Percentiles rank a stretch among this genome's conserved stretches.
phyloP scores from a whole-genome alignment of 1,140 invertebrate genomes.

The Ridgeia piscesae region DNA sequence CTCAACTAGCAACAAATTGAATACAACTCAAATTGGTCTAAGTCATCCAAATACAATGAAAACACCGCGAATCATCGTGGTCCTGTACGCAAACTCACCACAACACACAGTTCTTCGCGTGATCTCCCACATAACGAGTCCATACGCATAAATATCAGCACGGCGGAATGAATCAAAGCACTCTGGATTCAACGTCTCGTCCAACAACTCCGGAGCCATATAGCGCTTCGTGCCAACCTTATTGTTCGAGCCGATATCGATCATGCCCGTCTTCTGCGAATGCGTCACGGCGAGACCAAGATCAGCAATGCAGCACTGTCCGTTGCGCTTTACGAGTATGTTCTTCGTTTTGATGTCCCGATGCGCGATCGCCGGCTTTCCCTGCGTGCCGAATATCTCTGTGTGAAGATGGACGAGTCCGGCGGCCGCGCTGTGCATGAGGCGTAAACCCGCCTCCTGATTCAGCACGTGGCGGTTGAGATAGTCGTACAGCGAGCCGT shows the following conservation, averaged over 20 bases:
- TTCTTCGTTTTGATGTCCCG: constrained; percentile 95
- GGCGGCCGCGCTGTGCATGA: constrained; percentile 89
- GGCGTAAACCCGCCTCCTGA: constrained; percentile 71
- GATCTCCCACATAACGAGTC: constrained; percentile 93
- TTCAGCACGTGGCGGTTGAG: constrained; percentile 22
- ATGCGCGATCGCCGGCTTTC: constrained; percentile 94
- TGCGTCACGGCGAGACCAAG: constrained; percentile 72
- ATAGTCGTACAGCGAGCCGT: constrained; percentile 91
- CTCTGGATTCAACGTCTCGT: constrained; percentile 64
- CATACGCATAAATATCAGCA: constrained; percentile 94
- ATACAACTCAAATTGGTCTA: not conserved
- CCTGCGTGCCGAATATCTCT: constrained; percentile 60
- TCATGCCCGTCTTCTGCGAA: constrained; percentile 64
- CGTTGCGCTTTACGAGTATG: constrained; percentile 90
- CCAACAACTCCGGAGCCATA: constrained; percentile 86
- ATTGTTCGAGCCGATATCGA: constrained; percentile 91
- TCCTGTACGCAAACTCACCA: not conserved
- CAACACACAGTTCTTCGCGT: constrained; percentile 10
- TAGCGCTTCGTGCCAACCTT: constrained; percentile 93
- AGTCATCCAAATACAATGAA: not conserved
- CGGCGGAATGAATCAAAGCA: constrained; percentile 93
- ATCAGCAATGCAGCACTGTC: constrained; percentile 89
- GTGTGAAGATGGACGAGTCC: constrained; percentile 77
- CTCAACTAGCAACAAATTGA: not conserved
- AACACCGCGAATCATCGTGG: not conserved